Evolutionary conservation across 2,797 vertebrate species (phyloP), one percentile per base, ranked within the genome.

Genomic region (Lepus oiostolus): DNA sequence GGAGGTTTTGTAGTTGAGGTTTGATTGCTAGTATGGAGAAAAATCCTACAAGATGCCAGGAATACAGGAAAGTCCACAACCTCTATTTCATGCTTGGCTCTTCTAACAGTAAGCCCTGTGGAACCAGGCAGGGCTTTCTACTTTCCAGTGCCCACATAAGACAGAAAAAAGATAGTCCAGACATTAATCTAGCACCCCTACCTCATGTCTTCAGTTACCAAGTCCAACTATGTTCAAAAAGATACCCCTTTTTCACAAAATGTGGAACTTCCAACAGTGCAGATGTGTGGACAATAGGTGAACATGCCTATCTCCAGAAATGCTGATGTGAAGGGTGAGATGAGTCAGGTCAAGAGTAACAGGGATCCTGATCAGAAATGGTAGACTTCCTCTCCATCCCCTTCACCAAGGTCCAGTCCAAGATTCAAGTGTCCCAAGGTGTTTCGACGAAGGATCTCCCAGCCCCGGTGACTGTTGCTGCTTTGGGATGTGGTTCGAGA

Each of bases 401-500:
- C 95, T 42, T 97, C 96, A 35, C 74, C 92, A 67, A 97, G 67
- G 16, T 98, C 98, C 83, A 98, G 63, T 7, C 97, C 94, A 62
- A 96, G 96, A 93, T 98, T 90, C 0, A 96, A 58, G 62, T 98
- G 98, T 24, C 97, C 97, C 74, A 98, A 94, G 16, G 98, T 98
- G 67, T 98, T 98, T 26, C 94, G 96, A n/a, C 98, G 97, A 63
- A 98, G 95, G 58, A 98, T 97, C 71, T 98, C 97, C 98, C 98
- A 98, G 68, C 98, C 98, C 5, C 92, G 38, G 88, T 97, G 96
- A 63, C 94, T 94, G 30, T 32, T 80, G 71, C 96, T 97, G 42
- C 97, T 97, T 32, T 71, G 97, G 74, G 98, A 98, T 6, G 98
- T 97, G 80, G 84, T 98, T 62, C 98, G 95, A 58, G 98, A 98